Evolutionary conservation across 2,888 invertebrate genomes (phyloP).

Genomic region (Pollenia labialis): DNA sequence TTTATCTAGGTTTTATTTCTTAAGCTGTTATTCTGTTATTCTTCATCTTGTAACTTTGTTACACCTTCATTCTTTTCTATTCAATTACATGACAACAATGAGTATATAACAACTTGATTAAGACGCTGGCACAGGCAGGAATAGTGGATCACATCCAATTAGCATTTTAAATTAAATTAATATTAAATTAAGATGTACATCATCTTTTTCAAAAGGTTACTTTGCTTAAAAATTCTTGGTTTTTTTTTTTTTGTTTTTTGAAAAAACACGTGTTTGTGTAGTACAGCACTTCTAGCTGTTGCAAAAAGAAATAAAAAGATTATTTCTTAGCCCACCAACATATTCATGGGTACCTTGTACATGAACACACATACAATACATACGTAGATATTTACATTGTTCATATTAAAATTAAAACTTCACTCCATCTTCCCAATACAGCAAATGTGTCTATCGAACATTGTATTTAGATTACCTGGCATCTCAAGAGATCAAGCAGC

Average conservation of each 20-base stretch:
- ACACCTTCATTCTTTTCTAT: constrained; percentile 32
- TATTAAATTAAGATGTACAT: constrained; percentile 80
- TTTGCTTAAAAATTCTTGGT: constrained; percentile 18
- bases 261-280: neutral
- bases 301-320: neutral
- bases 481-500: constrained; percentile 42
- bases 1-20: constrained; percentile 2
- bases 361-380: neutral
- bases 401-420: no score
- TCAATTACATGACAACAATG: constrained; percentile 44
- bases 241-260: neutral
- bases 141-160: constrained; percentile 79
- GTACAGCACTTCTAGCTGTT: neutral
- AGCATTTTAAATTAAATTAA: constrained; percentile 83
- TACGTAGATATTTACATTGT: neutral
- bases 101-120: constrained; percentile 18
- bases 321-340: neutral
- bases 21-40: neutral
- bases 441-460: constrained; percentile 1
- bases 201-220: constrained; percentile 25
- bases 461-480: constrained; percentile 25
- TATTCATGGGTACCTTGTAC: neutral
- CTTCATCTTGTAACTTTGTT: neutral
- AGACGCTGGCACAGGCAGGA: constrained; percentile 18
- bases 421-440: neutral